These are phyloP conservation scores for Leptothorax acervorum DNA, from an alignment of 2,888 invertebrate genomes.

Conservation along the genomic window DNA sequence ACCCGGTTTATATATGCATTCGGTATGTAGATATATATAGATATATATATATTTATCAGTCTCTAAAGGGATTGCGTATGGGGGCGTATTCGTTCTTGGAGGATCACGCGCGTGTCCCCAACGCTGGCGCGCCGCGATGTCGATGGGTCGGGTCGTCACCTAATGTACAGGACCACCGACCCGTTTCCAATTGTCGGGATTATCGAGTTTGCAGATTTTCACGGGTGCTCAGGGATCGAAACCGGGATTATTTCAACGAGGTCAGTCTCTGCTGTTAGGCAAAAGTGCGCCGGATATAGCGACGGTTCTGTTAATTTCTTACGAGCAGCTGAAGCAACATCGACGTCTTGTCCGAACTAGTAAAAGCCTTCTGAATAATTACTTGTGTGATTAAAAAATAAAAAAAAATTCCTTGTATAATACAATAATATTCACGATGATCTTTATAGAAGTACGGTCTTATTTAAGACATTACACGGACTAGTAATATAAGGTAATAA, in stretches of 20 bases:
- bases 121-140: slow-evolving; percentile 27
- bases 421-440: not conserved
- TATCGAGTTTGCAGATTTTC: slow-evolving; percentile 23
- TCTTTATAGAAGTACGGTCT: not conserved
- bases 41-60: slow-evolving; percentile 72
- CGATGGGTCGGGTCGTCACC: not conserved
- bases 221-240: slow-evolving; percentile 18
- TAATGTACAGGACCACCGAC: not conserved
- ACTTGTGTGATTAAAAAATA: not conserved
- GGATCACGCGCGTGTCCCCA: slow-evolving; percentile 76
- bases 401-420: not conserved
- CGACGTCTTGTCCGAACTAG: not conserved
- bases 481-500: too few species aligned
- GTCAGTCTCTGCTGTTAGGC: not conserved
- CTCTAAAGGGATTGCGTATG: slow-evolving; percentile 80
- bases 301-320: not conserved
- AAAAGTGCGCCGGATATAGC: not conserved
- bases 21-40: slow-evolving; percentile 52
- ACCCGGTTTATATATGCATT: slow-evolving; percentile 40
- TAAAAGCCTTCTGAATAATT: not conserved
- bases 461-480: not conserved
- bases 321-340: not conserved
- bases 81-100: slow-evolving; percentile 80
- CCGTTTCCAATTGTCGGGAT: slow-evolving; percentile 25
- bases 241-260: slow-evolving; percentile 22